phyloP scores from a whole-genome alignment of 30 jellyfish, hydroid and myxozoan genomes.

The Hydractinia symbiolongicarpus region DNA sequence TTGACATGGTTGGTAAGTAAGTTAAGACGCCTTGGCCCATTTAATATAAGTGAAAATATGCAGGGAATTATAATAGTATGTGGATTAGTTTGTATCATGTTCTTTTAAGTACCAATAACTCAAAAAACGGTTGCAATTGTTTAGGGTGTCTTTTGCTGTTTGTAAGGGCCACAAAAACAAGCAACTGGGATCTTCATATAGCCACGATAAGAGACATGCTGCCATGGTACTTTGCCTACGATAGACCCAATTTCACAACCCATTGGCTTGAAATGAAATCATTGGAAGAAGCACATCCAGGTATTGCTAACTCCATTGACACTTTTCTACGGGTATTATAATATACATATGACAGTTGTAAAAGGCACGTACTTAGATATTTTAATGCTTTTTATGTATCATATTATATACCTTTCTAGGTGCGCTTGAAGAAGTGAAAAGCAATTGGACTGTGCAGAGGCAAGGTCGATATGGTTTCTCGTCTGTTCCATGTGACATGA shows the following conservation, averaged over 20 bases:
- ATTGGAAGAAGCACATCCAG: constrained; percentile 25
- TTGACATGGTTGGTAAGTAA: constrained; percentile 27
- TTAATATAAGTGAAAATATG: neutral
- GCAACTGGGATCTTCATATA: constrained; percentile 28
- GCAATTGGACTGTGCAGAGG: constrained; percentile 51
- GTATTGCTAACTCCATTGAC: too few species aligned
- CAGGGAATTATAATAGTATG: neutral
- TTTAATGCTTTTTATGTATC: neutral
- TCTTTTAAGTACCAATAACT: neutral
- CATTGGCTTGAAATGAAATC: constrained; percentile 30
- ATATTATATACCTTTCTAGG: constrained; percentile 20
- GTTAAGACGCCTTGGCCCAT: constrained; percentile 9
- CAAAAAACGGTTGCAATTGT: constrained; percentile 1
- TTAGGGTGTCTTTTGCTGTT: neutral
- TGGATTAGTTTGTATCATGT: neutral
- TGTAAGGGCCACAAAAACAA: constrained; percentile 19
- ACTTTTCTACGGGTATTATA: too few species aligned
- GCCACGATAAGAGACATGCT: constrained; percentile 20
- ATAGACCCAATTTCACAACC: constrained; percentile 18
- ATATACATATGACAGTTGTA: too few species aligned
- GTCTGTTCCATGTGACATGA: constrained; percentile 58
- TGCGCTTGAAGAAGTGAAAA: constrained; percentile 27
- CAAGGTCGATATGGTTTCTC: constrained; percentile 53
- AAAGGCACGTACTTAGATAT: too few species aligned
- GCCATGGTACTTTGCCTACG: constrained; percentile 30